Base-by-base conservation (phyloP, 2,888 invertebrate species). In the Synanthedon vespiformis region DNA sequence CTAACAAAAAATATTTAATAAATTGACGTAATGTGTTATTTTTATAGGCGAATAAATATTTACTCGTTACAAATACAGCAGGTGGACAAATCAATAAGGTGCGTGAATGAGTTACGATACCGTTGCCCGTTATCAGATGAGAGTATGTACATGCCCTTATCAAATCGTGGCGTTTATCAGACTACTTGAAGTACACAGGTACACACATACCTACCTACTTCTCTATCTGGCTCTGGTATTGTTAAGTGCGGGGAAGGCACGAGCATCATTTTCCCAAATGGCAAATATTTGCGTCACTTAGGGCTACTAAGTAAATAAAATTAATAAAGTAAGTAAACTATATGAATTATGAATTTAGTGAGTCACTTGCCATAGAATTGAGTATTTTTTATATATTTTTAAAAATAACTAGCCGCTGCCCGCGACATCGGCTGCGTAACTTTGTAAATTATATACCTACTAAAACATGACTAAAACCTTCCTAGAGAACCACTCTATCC, bases 81-180 rank as follows among this genome's bases (percentile, higher is more conserved):
- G 72, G 80, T 82, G 76, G 72, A 68, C 64, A 75, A 76, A 80
- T 80, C 79, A 73, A 81, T 79, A 80, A 65, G 61, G 62, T 64
- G 67, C 10, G 70, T 70, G 77, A 80, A 81, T 80, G 71, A 63
- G 65, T 60, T 56, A 34, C 57, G 60, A 62, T 65, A 68, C 56
- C 41, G 41, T 27, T n/a, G 47, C 50, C 22, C 61, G 60, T 70
- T 83, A 82, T 83, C 83, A 70, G 56, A 57, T 57, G 34, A 34
- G 34, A 34, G 34, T 34, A 34, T 61, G 68, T 67, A 68, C 67
- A 62, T 61, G 61, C 58, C 61, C 60, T 79, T 82, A 84, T 84
- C 83, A 67, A 61, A 61, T 60, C 59, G 64, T 65, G 68, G 61
- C 63, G 68, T 68, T 80, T 81, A 81, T 81, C 80, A 68, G 67